Conservation (phyloP, 2,888 invertebrate species). For the Thysanoteuthis rhombus region DNA sequence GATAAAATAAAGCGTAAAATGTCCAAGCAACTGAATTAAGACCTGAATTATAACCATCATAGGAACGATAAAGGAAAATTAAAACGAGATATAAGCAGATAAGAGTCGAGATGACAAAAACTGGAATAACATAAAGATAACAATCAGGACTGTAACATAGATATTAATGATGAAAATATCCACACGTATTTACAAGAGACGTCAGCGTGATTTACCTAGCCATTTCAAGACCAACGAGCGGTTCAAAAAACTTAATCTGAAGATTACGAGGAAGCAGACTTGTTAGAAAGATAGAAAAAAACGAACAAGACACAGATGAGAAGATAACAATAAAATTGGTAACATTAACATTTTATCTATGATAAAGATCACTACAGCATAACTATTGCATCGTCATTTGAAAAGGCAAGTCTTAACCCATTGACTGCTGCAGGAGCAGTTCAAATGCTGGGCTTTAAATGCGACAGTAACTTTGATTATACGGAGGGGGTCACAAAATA, state of each 20-base stretch:
- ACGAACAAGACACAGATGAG: neutral
- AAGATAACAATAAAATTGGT: neutral
- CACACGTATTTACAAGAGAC: neutral
- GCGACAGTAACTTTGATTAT: too few species aligned
- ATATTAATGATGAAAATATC: neutral
- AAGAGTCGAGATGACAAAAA: too few species aligned
- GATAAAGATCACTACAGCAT: neutral
- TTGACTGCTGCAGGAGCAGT: too few species aligned
- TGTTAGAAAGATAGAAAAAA: neutral
- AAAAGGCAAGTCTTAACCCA: too few species aligned
- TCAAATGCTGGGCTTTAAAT: too few species aligned
- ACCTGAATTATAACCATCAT: too few species aligned
- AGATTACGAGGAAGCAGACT: neutral
- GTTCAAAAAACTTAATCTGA: neutral
- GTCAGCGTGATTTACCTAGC: neutral
- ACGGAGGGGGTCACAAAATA: too few species aligned
- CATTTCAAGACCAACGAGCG: neutral
- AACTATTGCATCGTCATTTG: neutral
- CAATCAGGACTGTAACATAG: neutral
- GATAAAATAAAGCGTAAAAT: too few species aligned
- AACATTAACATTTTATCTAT: neutral
- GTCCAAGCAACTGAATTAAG: too few species aligned
- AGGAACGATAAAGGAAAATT: too few species aligned
- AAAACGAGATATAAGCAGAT: too few species aligned
- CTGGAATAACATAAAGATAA: neutral